phyloP scores from a whole-genome alignment of 2,113 vertebrate genomes.

The Electrona antarctica region DNA sequence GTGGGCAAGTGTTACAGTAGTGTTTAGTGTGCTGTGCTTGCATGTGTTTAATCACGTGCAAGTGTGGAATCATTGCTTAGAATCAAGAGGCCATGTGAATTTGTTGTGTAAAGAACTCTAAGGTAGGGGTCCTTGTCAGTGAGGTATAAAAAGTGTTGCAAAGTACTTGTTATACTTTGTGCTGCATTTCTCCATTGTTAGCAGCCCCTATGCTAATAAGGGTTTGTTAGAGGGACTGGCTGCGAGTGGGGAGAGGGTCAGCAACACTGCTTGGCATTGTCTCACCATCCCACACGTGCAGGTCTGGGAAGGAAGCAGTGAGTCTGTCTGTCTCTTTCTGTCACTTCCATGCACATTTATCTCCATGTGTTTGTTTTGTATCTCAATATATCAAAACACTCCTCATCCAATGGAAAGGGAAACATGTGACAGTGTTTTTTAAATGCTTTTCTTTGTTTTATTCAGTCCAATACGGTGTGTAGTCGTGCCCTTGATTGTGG shows the following conservation, averaged over 20 bases:
- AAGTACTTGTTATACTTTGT: slow-evolving; percentile 12
- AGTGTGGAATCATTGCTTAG: not conserved
- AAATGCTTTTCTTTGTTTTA: slow-evolving; percentile 63
- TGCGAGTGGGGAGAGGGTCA: slow-evolving; percentile 42
- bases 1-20: too few relatives aligned
- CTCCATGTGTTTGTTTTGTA: slow-evolving; percentile 13
- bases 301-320: slow-evolving; percentile 59
- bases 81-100: too few relatives aligned
- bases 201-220: slow-evolving; percentile 63
- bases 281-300: slow-evolving; percentile 61
- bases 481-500: slow-evolving; percentile 50
- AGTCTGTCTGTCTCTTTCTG: slow-evolving; percentile 39
- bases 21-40: slow-evolving; percentile 11
- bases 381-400: slow-evolving; percentile 27
- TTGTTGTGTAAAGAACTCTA: too few relatives aligned
- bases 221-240: slow-evolving; percentile 53
- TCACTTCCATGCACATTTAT: slow-evolving; percentile 39
- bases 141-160: too few relatives aligned
- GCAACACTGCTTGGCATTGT: slow-evolving; percentile 73
- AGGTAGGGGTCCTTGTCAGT: too few relatives aligned
- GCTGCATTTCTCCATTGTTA: slow-evolving; percentile 62
- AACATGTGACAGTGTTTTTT: slow-evolving; percentile 28
- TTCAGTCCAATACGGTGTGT: slow-evolving; percentile 61
- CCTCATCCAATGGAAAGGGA: slow-evolving; percentile 35
- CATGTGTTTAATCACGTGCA: not conserved